Percentiles rank a stretch among this genome's conserved stretches.
phyloP scores from a whole-genome alignment of 1,140 invertebrate species.

The Thaumatotibia leucotreta region DNA sequence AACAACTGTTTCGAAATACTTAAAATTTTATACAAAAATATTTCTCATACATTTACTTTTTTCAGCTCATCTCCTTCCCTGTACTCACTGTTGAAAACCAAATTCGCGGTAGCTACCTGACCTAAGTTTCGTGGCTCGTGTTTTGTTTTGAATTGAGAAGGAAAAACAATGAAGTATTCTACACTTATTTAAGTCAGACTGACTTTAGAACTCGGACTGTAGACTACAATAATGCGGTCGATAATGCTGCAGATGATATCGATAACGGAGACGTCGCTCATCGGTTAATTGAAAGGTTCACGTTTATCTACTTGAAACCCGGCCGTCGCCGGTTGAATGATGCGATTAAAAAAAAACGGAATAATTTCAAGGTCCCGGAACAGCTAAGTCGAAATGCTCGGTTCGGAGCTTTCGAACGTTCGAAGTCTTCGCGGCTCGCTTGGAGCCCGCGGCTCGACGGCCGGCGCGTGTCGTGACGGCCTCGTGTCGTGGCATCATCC shows the following conservation, averaged over 20 bases:
- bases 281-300: neutral
- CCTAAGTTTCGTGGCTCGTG: neutral
- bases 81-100: neutral
- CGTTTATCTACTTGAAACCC: neutral
- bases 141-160: constrained; percentile 22
- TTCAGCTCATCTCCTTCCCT: neutral
- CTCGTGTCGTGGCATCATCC: no score
- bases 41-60: neutral
- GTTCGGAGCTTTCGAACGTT: neutral
- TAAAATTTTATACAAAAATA: neutral
- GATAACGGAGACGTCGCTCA: constrained; percentile 1
- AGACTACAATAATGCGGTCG: neutral
- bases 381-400: neutral
- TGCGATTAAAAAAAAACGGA: neutral
- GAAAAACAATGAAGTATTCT: constrained; percentile 35
- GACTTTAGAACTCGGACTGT: neutral
- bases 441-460: constrained; percentile 16
- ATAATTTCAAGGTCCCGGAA: no score
- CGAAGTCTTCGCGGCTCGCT: neutral
- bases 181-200: constrained; percentile 20
- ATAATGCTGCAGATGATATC: neutral
- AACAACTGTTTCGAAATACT: neutral
- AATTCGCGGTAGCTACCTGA: neutral
- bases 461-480: neutral
- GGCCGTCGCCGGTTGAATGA: neutral